Base-by-base conservation (phyloP, 2,888 invertebrate genomes). In the Drosophila pseudotalamancana region DNA sequence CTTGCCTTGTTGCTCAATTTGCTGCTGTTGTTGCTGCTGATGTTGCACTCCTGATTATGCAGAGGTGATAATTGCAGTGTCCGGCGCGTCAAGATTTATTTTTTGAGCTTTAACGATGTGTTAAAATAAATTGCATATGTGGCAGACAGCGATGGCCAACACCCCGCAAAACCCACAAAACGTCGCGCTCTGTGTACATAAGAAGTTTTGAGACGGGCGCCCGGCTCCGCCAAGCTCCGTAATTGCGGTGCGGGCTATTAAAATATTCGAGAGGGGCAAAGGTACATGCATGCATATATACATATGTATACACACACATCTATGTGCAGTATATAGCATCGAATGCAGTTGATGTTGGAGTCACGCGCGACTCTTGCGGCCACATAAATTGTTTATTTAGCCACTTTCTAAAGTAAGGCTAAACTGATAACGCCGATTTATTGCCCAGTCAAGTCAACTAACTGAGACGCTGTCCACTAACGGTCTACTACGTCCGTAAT, bases 41-140 rank as follows among this genome's bases (percentile, higher is more conserved):
- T 45, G 56, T 63, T 63, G 64, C 55, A 29, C 45, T 56, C 66
- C 64, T 87, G 83, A 84, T 84, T 84, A 84, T 84, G 88, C 86
- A 87, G 89, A 89, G 87, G 89, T 90, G 89, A 90, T 89, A 89
- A 89, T 90, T 89, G 90, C 84, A 80, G 87, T 86, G 84, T 86
- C 80, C 88, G 87, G 69, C 77, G 81, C 83, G 87, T 87, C 85
- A 88, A 87, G 88, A 89, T 89, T 87, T 89, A 88, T 87, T 88
- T 88, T 82, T 72, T 64, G 72, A 68, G 73, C 83, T 73, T 84
- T 89, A 90, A 89, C 89, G 90, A 89, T 88, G 89, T 89, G 89
- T 89, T 89, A 89, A 89, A 89, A 88, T 89, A 85, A 90, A 89
- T 89, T 89, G 88, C 89, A 87, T 80, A 78, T 77, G 72, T 75